Percentiles rank a stretch among this genome's conserved stretches.
Evolutionary conservation across 2,797 vertebrate genomes (phyloP).

Genomic region (Siniperca undulata): DNA sequence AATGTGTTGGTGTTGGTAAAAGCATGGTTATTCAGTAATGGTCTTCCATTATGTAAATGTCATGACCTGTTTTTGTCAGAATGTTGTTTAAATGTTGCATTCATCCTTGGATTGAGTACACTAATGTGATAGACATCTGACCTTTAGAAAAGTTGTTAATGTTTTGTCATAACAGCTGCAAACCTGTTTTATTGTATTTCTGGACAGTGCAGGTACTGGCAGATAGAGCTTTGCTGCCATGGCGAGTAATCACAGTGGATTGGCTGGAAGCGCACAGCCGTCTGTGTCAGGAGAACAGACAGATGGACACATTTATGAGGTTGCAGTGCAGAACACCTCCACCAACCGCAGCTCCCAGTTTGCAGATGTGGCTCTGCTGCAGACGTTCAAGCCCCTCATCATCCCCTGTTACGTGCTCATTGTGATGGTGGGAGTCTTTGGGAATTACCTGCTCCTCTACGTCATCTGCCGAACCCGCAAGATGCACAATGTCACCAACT

Average conservation of each 20-base stretch:
- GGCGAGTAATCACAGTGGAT: constrained; percentile 72
- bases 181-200: constrained; percentile 15
- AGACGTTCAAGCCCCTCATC: constrained; percentile 82
- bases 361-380: constrained; percentile 82
- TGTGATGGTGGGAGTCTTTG: constrained; percentile 86
- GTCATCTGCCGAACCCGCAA: constrained; percentile 89
- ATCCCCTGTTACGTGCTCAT: constrained; percentile 86
- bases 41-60: constrained; percentile 35
- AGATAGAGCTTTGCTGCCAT: constrained; percentile 54
- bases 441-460: constrained; percentile 90
- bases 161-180: background rate
- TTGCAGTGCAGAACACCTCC: constrained; percentile 72
- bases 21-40: constrained; percentile 18
- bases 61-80: constrained; percentile 19
- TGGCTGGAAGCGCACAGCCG: constrained; percentile 33
- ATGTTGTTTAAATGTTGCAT: constrained; percentile 8
- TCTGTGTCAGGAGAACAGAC: constrained; percentile 32
- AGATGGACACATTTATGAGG: constrained; percentile 68
- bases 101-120: background rate
- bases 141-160: constrained; percentile 19
- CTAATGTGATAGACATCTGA: constrained; percentile 12
- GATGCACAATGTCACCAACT: constrained; percentile 91
- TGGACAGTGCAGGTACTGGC: constrained; percentile 11
- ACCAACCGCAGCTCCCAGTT: constrained; percentile 80
- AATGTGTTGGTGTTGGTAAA: constrained; percentile 32